Conservation (phyloP, 2,113 vertebrate genomes). For the Pelmatolapia mariae region DNA sequence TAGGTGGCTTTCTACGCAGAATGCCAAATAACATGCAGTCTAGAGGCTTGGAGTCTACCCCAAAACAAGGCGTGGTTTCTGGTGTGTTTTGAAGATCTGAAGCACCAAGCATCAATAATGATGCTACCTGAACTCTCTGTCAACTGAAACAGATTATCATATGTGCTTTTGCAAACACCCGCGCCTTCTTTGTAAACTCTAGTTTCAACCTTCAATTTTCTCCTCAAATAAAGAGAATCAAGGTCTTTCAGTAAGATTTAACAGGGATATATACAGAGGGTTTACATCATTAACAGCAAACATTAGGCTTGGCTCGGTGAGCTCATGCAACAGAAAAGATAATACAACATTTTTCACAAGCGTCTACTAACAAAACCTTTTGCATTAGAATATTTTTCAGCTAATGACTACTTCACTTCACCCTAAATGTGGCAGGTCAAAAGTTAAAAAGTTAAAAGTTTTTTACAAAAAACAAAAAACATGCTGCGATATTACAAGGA, state of each 20-base stretch:
- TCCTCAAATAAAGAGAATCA: neutral
- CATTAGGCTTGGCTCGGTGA: neutral
- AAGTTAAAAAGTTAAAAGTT: neutral
- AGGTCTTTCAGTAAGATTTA: neutral
- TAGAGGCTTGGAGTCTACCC: neutral
- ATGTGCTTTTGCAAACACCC: neutral
- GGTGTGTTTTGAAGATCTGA: neutral
- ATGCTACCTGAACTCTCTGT: neutral
- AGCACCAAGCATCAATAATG: neutral
- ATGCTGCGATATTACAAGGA: neutral
- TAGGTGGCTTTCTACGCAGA: neutral
- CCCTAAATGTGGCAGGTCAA: neutral
- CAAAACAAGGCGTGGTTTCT: neutral
- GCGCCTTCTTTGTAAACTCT: neutral
- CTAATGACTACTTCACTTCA: neutral
- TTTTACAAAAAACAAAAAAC: fast-evolving
- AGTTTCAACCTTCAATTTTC: neutral
- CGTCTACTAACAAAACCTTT: neutral
- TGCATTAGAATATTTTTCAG: neutral
- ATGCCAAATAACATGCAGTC: neutral
- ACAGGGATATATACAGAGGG: neutral
- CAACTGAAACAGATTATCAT: neutral
- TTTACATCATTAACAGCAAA: neutral
- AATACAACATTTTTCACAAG: neutral
- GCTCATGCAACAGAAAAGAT: neutral